Percentiles rank a stretch among this genome's conserved stretches.
phyloP scores from a whole-genome alignment of 2,888 invertebrate species.

The Eucera pruinosa region DNA sequence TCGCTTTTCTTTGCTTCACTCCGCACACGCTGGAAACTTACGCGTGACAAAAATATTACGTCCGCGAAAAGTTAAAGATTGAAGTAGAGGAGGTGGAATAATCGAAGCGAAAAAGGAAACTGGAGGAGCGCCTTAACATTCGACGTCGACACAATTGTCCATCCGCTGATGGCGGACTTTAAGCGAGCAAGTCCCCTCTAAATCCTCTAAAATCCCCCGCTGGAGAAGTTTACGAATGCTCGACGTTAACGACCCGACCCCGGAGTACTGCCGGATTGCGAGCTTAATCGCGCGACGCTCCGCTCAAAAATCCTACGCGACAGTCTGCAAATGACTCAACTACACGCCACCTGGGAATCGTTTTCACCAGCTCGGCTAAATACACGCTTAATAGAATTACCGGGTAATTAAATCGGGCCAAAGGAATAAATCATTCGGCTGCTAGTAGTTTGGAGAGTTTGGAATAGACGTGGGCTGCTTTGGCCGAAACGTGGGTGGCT shows the following conservation, averaged over 20 bases:
- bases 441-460: neutral
- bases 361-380: slow-evolving; percentile 2
- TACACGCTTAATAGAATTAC: slow-evolving; percentile 2
- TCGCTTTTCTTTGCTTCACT: too few relatives aligned
- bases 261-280: slow-evolving; percentile 8
- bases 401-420: neutral
- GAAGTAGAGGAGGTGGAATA: neutral
- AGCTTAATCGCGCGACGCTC: slow-evolving; percentile 21
- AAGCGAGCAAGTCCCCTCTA: slow-evolving; percentile 22
- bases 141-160: slow-evolving; percentile 26
- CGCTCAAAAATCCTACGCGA: slow-evolving; percentile 11
- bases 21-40: too few relatives aligned
- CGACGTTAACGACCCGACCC: slow-evolving; percentile 18
- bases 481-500: neutral
- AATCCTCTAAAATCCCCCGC: slow-evolving; percentile 25
- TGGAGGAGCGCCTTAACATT: slow-evolving; percentile 14
- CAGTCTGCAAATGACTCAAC: neutral
- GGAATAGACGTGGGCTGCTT: too few relatives aligned
- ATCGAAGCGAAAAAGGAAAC: neutral
- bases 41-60: too few relatives aligned
- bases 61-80: too few relatives aligned
- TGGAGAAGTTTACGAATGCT: slow-evolving; percentile 34
- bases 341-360: slow-evolving; percentile 6
- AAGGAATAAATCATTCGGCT: neutral
- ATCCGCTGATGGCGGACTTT: slow-evolving; percentile 8